These are phyloP conservation scores for Dermolepida albohirtum DNA, from an alignment of 2,888 invertebrate genomes.

Conservation along the genomic window DNA sequence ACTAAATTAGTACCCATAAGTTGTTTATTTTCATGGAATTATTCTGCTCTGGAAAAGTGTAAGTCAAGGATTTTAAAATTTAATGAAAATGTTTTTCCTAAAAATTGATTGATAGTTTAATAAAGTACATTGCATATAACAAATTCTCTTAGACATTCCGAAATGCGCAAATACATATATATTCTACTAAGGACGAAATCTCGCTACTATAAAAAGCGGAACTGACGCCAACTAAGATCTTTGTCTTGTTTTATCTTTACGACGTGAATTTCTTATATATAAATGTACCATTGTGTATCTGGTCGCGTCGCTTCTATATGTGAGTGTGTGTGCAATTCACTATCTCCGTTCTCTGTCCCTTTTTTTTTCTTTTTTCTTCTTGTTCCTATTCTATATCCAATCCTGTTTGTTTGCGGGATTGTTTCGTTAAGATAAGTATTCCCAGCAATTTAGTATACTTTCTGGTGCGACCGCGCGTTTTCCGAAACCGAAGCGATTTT, in stretches of 20 bases:
- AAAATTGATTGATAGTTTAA: too few relatives aligned
- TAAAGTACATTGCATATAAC: not conserved
- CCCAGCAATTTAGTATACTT: slow-evolving; percentile 57
- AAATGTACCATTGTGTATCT: slow-evolving; percentile 53
- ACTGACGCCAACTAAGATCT: slow-evolving; percentile 58
- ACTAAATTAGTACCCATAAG: too few relatives aligned
- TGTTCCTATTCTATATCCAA: slow-evolving; percentile 21
- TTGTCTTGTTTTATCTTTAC: slow-evolving; percentile 57
- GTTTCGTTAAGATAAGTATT: slow-evolving; percentile 59
- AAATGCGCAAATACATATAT: slow-evolving; percentile 14
- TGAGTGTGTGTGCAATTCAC: slow-evolving; percentile 13
- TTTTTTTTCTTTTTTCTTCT: not conserved
- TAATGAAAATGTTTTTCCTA: too few relatives aligned
- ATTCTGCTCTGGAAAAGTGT: too few relatives aligned
- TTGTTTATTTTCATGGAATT: too few relatives aligned
- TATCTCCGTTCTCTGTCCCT: not conserved
- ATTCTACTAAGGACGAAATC: slow-evolving; percentile 11
- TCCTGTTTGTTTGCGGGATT: slow-evolving; percentile 38
- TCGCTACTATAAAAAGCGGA: slow-evolving; percentile 49
- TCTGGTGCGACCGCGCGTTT: slow-evolving; percentile 44
- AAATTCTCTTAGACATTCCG: slow-evolving; percentile 7
- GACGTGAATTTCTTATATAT: slow-evolving; percentile 55
- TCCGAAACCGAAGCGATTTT: slow-evolving; percentile 44
- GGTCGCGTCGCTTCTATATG: slow-evolving; percentile 43
- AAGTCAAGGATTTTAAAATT: too few relatives aligned